Percentiles rank a stretch among this genome's conserved stretches.
phyloP scores from a whole-genome alignment of 2,113 vertebrate genomes.

The Eptesicus fuscus region DNA sequence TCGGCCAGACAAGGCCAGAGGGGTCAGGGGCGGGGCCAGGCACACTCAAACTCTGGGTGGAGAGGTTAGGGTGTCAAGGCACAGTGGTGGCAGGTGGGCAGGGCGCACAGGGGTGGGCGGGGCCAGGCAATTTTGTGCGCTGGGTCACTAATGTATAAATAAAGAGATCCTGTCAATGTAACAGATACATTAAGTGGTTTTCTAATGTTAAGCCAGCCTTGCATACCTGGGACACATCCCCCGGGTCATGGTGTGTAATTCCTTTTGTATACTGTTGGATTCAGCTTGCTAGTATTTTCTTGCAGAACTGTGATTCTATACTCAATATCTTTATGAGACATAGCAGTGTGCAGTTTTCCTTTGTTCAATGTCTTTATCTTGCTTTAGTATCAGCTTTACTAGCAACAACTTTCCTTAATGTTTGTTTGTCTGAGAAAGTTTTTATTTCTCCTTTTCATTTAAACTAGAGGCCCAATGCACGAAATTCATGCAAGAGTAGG shows the following conservation, averaged over 20 bases:
- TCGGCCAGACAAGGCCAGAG: no score
- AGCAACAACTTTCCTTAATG: not conserved
- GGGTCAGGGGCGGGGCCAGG: no score
- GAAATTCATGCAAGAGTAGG: no score
- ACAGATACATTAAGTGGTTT: not conserved
- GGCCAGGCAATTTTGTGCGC: no score
- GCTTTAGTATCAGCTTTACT: not conserved
- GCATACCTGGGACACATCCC: not conserved
- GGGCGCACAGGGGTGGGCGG: no score
- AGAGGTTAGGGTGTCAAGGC: no score
- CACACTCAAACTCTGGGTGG: no score
- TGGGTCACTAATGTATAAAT: no score
- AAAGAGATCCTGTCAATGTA: not conserved
- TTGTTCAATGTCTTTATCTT: not conserved
- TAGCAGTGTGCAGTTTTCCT: not conserved
- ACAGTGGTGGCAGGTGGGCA: no score
- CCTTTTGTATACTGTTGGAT: not conserved
- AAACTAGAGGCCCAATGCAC: no score
- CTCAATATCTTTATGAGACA: not conserved
- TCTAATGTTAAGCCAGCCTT: not conserved
- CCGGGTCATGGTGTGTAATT: not conserved
- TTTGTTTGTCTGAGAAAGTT: not conserved
- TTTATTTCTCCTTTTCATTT: not conserved
- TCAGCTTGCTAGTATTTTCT: not conserved
- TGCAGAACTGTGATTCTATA: not conserved